Conservation (phyloP, 2,113 vertebrate genomes). For the Eptesicus fuscus region DNA sequence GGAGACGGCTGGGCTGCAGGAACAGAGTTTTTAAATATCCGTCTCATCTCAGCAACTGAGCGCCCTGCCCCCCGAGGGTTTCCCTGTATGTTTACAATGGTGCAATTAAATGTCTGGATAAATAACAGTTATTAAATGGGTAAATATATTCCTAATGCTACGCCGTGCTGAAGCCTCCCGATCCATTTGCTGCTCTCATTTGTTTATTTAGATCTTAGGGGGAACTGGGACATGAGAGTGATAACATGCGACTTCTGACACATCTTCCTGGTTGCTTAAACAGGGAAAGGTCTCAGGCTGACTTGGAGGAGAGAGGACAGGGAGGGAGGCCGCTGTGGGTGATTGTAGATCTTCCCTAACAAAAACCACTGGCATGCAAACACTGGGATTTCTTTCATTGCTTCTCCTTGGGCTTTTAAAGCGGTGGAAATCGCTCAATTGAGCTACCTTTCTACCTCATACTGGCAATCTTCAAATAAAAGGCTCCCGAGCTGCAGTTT, state of each 20-base stretch:
- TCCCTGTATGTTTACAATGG: constrained; percentile 55
- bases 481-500: constrained; percentile 58
- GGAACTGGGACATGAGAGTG: neutral
- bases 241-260: neutral
- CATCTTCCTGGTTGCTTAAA: constrained; percentile 32
- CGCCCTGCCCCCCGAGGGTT: constrained; percentile 37
- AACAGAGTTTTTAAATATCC: constrained; percentile 50
- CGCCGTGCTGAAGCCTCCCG: neutral
- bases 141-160: constrained; percentile 47
- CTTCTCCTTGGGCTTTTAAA: constrained; percentile 55
- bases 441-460: constrained; percentile 33
- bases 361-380: constrained; percentile 18
- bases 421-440: constrained; percentile 37
- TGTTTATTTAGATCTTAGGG: constrained; percentile 52
- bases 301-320: neutral
- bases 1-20: neutral
- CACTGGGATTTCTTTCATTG: constrained; percentile 25
- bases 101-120: constrained; percentile 60
- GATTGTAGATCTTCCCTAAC: constrained; percentile 64
- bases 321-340: neutral
- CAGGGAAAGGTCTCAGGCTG: neutral
- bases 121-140: constrained; percentile 70
- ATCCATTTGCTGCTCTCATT: neutral
- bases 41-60: constrained; percentile 53
- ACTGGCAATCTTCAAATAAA: constrained; percentile 51